Percentiles rank a stretch among this genome's conserved stretches.
Conservation (phyloP, 2,113 vertebrate species). For the Ceyx margarethae region DNA sequence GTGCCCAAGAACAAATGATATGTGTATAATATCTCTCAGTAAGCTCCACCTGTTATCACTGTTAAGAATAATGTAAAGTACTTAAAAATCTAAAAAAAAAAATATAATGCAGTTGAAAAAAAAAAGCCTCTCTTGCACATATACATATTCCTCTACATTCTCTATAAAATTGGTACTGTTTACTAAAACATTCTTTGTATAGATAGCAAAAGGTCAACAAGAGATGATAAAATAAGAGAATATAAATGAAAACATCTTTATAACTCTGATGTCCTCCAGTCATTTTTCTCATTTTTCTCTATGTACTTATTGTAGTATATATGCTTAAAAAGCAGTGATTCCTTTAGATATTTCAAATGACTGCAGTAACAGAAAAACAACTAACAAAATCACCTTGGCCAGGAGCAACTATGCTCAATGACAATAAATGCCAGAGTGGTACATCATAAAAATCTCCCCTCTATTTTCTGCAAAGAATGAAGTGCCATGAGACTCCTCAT, state of each 20-base stretch:
- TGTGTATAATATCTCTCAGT: neutral
- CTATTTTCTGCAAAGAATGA: neutral
- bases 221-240: neutral
- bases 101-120: neutral
- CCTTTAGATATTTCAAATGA: neutral
- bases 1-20: conserved; percentile 51
- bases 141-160: neutral
- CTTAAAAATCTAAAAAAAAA: neutral
- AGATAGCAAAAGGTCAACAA: neutral
- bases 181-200: neutral
- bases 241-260: neutral
- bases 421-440: neutral
- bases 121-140: neutral
- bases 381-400: neutral
- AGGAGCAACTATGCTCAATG: neutral
- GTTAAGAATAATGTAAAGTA: conserved; percentile 18
- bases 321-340: neutral
- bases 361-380: neutral
- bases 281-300: neutral
- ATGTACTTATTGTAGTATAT: neutral
- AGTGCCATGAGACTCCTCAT: neutral
- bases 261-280: neutral
- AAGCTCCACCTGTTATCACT: neutral
- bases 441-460: neutral
- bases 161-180: neutral